Percentiles rank a stretch among this genome's conserved stretches.
These are phyloP conservation scores for Poeciliopsis presidionis DNA, from an alignment of 2,797 vertebrate species.

Conservation along the genomic window DNA sequence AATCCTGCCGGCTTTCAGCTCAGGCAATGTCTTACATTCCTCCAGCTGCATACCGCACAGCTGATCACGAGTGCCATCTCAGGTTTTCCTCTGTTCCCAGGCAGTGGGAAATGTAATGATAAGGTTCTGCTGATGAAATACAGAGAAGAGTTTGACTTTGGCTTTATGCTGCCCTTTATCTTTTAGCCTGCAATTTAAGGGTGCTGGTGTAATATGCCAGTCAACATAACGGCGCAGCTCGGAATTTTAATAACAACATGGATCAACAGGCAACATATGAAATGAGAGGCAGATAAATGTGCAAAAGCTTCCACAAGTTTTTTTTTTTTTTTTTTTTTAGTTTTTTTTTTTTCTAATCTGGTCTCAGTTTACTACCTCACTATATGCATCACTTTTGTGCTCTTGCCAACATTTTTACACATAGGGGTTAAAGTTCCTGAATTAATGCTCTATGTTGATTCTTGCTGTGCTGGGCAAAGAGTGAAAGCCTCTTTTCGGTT, in stretches of 20 bases:
- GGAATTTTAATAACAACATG: neutral
- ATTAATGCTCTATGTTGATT: neutral
- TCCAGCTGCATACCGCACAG: neutral
- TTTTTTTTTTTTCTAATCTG: neutral
- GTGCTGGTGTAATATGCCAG: neutral
- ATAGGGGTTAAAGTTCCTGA: neutral
- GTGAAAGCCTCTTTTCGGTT: neutral
- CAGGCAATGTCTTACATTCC: neutral
- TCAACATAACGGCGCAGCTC: neutral
- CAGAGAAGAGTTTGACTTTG: neutral
- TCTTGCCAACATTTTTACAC: neutral
- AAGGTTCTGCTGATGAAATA: constrained; percentile 11
- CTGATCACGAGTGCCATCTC: neutral
- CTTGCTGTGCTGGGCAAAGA: neutral
- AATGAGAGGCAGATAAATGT: neutral
- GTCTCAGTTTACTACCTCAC: neutral
- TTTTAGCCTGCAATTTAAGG: constrained; percentile 6
- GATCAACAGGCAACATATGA: neutral
- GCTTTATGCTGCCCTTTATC: neutral
- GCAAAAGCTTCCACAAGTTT: neutral
- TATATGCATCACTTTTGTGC: neutral
- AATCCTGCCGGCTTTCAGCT: neutral
- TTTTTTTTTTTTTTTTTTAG: neutral
- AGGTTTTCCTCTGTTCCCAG: neutral
- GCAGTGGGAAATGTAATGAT: neutral